phyloP scores from a whole-genome alignment of 2,113 vertebrate species.

The Spea multiplicata region DNA sequence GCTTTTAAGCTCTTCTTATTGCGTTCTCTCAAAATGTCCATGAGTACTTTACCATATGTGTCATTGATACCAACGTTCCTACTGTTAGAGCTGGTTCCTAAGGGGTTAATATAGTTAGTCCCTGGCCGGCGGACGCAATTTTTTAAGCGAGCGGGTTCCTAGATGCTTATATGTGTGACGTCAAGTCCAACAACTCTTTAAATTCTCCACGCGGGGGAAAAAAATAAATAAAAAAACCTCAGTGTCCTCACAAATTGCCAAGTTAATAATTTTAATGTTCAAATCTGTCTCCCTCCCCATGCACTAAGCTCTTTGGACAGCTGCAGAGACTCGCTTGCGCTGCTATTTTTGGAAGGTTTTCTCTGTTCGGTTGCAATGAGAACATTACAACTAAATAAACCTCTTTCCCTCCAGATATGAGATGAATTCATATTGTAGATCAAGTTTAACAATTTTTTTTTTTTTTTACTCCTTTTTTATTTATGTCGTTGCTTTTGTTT shows the following conservation, averaged over 20 bases:
- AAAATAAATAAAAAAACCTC: background rate
- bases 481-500: too few species aligned
- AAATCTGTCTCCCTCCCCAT: slow-evolving; percentile 22
- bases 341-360: slow-evolving; percentile 44
- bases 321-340: slow-evolving; percentile 1
- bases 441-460: background rate
- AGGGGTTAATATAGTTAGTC: background rate
- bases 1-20: too few species aligned
- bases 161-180: slow-evolving; percentile 15
- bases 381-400: slow-evolving; percentile 30
- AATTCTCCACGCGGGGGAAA: background rate
- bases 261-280: slow-evolving; percentile 31
- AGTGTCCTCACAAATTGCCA: slow-evolving; percentile 10
- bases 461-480: too few species aligned
- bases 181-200: background rate
- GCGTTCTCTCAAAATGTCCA: too few species aligned
- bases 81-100: background rate
- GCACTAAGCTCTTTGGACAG: slow-evolving; percentile 43
- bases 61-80: too few species aligned
- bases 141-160: background rate
- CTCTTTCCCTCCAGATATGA: slow-evolving; percentile 5
- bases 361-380: slow-evolving; percentile 44
- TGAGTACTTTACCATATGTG: too few species aligned
- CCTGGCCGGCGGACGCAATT: too few species aligned
- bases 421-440: slow-evolving; percentile 5